Conservation (phyloP, 2,888 invertebrate genomes). For the Balanococcus diminutus region DNA sequence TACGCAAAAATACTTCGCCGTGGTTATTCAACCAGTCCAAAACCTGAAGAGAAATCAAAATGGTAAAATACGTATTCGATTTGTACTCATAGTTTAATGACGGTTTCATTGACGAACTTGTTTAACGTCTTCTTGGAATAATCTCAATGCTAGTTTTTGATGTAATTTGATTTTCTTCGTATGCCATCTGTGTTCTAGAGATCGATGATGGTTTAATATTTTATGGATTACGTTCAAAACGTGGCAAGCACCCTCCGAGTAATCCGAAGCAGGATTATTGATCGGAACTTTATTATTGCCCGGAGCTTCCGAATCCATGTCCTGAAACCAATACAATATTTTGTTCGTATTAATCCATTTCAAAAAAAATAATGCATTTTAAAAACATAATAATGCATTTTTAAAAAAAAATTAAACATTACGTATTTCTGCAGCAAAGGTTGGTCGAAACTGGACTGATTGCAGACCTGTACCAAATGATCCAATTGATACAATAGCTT, state of each 20-base stretch:
- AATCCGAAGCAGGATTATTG: slow-evolving; percentile 85
- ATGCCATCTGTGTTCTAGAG: slow-evolving; percentile 93
- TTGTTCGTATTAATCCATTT: too few relatives aligned
- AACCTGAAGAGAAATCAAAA: slow-evolving; percentile 69
- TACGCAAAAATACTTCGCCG: slow-evolving; percentile 94
- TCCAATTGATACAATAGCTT: slow-evolving; percentile 94
- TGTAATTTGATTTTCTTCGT: slow-evolving; percentile 93
- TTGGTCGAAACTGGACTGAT: slow-evolving; percentile 76
- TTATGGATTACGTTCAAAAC: slow-evolving; percentile 96
- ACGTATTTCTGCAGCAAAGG: slow-evolving; percentile 77
- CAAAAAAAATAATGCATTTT: too few relatives aligned
- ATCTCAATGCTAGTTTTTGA: slow-evolving; percentile 84
- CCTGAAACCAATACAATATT: slow-evolving; percentile 56
- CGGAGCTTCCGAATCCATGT: slow-evolving; percentile 57
- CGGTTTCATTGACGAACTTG: slow-evolving; percentile 68
- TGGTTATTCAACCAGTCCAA: slow-evolving; percentile 97
- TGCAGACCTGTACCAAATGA: slow-evolving; percentile 94
- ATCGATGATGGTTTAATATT: slow-evolving; percentile 92
- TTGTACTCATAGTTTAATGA: neutral
- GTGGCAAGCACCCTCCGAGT: slow-evolving; percentile 95
- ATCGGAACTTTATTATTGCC: slow-evolving; percentile 49
- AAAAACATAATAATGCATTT: neutral
- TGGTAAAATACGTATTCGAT: neutral
- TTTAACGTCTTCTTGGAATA: slow-evolving; percentile 97
- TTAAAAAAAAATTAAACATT: slow-evolving; percentile 62